Conservation (phyloP, 2,888 invertebrate species). For the Epiblema foenella region DNA sequence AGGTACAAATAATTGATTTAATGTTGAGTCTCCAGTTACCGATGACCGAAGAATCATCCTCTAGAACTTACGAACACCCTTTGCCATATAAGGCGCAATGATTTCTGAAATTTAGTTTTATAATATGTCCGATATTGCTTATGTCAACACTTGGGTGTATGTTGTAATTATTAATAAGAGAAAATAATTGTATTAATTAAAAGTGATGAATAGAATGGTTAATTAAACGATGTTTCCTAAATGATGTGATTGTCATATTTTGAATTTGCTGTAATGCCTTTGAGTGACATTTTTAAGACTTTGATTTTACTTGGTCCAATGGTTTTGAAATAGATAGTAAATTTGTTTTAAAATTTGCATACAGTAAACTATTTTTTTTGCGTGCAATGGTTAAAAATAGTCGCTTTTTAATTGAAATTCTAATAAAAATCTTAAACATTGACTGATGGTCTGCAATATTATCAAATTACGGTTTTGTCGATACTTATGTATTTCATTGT, state of each 20-base stretch:
- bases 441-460: slow-evolving; percentile 44
- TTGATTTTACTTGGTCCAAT: slow-evolving; percentile 58
- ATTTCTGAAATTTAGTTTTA: slow-evolving; percentile 5
- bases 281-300: slow-evolving; percentile 39
- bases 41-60: slow-evolving; percentile 36
- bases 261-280: slow-evolving; percentile 38
- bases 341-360: slow-evolving; percentile 57
- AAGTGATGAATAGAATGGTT: slow-evolving; percentile 28
- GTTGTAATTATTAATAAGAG: not conserved
- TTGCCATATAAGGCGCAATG: slow-evolving; percentile 10
- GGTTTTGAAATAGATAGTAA: slow-evolving; percentile 62
- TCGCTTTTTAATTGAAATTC: not conserved
- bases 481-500: not conserved
- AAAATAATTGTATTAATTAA: not conserved
- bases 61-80: slow-evolving; percentile 1
- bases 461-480: slow-evolving; percentile 44
- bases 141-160: slow-evolving; percentile 8
- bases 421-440: not conserved
- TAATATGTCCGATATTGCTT: not conserved
- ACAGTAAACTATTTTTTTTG: slow-evolving; percentile 43
- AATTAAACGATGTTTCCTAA: slow-evolving; percentile 31
- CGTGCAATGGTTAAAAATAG: slow-evolving; percentile 49
- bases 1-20: slow-evolving; percentile 19
- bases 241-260: slow-evolving; percentile 32
- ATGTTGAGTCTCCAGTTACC: slow-evolving; percentile 37